Conservation (phyloP, 1,140 invertebrate species). For the Antheraea pernyi region DNA sequence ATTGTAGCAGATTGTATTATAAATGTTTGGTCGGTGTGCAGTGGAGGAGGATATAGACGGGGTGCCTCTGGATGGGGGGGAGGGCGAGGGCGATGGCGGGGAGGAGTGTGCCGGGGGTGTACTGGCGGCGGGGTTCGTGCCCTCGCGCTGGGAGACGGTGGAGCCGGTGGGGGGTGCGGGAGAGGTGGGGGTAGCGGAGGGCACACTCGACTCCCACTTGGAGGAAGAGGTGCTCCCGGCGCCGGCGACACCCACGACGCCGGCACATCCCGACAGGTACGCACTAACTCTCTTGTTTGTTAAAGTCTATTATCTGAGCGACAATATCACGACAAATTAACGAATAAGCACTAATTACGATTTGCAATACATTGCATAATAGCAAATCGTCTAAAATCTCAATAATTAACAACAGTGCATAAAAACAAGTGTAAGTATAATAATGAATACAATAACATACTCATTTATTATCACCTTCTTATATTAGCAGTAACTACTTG, state of each 20-base stretch:
- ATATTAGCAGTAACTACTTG: too few species aligned
- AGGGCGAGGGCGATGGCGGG: slow-evolving; percentile 5
- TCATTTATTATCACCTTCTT: too few species aligned
- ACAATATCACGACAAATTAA: too few species aligned
- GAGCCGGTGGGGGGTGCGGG: slow-evolving; percentile 56
- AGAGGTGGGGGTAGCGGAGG: slow-evolving; percentile 41
- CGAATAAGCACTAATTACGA: too few species aligned
- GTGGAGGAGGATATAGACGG: slow-evolving; percentile 94
- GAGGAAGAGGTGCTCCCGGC: slow-evolving; percentile 84
- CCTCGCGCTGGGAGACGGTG: slow-evolving; percentile 98
- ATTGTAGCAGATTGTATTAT: too few species aligned
- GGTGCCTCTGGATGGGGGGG: slow-evolving; percentile 82
- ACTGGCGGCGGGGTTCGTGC: slow-evolving; percentile 83
- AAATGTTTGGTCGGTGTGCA: slow-evolving; percentile 38
- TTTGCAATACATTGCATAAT: too few species aligned
- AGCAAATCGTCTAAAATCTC: too few species aligned
- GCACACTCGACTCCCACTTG: slow-evolving; percentile 92
- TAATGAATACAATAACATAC: too few species aligned
- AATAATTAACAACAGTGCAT: too few species aligned
- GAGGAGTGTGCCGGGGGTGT: slow-evolving; percentile 23
- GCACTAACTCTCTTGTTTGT: not conserved
- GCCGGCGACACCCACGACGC: slow-evolving; percentile 26
- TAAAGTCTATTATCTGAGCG: too few species aligned
- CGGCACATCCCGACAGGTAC: slow-evolving; percentile 39
- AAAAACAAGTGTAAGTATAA: too few species aligned